Evolutionary conservation across 2,888 invertebrate species (phyloP), one percentile per base, ranked within the genome.

Genomic region (Sycophila texana): DNA sequence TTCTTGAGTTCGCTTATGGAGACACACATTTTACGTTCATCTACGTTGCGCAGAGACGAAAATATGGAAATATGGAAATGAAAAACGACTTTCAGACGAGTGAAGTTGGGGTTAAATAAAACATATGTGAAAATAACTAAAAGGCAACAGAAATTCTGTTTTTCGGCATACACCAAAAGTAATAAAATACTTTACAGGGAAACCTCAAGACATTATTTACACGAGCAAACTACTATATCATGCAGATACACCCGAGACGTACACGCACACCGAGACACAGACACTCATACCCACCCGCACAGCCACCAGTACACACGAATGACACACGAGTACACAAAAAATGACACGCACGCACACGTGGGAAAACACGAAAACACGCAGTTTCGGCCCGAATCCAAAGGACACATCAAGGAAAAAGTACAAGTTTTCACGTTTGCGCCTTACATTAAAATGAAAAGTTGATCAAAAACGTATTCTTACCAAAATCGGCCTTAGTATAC

Each of bases 381-480:
- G 87, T 89, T 89, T 88, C 89, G 89, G 89, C 88, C 89, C 87
- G 87, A 88, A 89, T 89, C 88, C 86, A 89, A 89, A 89, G 87
- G 88, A 89, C 89, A 89, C 89, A 89, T 89, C 88, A 88, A 88
- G 89, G 88, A 89, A 89, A 89, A 89, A 89, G 89, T 89, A 89
- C 89, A 89, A 89, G 88, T 89, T 89, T 89, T 89, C 89, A 89
- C 89, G 89, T 89, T 87, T 89, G 89, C 89, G 89, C 89, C 89
- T 89, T 89, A 89, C 87, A 89, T 88, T 88, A 89, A 89, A 88
- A 89, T 88, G 88, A 89, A 89, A 89, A 89, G 87, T 89, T 89
- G 88, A 89, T 89, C 89, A 89, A 89, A 89, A 88, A 87, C 87
- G 88, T 89, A 89, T 89, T 89, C 89, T 89, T 89, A 89, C 89